Conservation (phyloP, 2,113 vertebrate species). For the Embiotoca jacksoni region DNA sequence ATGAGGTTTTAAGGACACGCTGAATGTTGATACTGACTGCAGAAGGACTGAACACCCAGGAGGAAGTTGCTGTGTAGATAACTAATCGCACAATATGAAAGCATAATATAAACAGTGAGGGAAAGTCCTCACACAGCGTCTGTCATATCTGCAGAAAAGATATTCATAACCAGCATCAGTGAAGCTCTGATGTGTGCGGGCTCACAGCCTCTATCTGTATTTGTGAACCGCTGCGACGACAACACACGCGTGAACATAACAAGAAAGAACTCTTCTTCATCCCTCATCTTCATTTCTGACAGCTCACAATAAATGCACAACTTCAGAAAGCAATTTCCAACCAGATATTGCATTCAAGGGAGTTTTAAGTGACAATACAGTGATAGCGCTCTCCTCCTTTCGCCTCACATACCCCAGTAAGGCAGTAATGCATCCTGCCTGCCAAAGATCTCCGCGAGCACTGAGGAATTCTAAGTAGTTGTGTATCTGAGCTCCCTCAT, state of each 20-base stretch:
- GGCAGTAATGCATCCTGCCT: conserved; percentile 19
- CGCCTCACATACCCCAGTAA: background rate
- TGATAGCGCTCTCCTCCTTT: background rate
- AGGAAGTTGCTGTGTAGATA: conserved; percentile 27
- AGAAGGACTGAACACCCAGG: background rate
- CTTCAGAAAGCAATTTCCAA: conserved; percentile 23
- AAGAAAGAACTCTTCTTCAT: conserved; percentile 1
- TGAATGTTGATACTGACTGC: background rate
- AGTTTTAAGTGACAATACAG: conserved; percentile 20
- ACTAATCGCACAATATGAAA: conserved; percentile 16
- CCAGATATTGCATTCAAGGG: conserved; percentile 9
- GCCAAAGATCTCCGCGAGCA: conserved; percentile 37
- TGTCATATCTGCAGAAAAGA: conserved; percentile 21
- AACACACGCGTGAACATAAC: background rate
- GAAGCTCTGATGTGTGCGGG: conserved; percentile 24
- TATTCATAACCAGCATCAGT: conserved; percentile 21
- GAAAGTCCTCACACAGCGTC: conserved; percentile 26
- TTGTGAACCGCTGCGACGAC: conserved; percentile 13
- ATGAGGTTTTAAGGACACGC: too few species aligned
- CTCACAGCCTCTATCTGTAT: conserved; percentile 10
- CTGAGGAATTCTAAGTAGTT: conserved; percentile 50
- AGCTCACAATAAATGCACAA: background rate
- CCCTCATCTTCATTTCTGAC: conserved; percentile 14
- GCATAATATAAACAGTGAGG: conserved; percentile 8
- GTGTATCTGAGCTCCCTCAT: conserved; percentile 42